phyloP scores from a whole-genome alignment of 2,113 vertebrate genomes.

The Zingel zingel region DNA sequence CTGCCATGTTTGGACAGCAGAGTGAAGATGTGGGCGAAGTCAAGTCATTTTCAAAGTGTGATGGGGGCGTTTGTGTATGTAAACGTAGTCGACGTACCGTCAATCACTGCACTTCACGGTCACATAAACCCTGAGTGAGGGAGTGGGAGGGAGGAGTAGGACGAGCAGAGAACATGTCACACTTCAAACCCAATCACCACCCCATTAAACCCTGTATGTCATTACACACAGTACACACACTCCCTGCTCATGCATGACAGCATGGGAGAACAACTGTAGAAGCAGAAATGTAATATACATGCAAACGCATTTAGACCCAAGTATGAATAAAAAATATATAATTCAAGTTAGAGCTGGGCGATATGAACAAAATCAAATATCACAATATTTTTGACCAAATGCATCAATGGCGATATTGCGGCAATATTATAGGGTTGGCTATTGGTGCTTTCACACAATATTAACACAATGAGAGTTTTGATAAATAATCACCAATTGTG shows the following conservation, averaged over 20 bases:
- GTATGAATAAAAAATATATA: neutral
- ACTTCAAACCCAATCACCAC: constrained; percentile 46
- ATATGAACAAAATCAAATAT: no score
- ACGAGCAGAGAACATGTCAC: constrained; percentile 27
- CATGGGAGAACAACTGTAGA: neutral
- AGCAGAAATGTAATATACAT: neutral
- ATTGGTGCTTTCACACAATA: no score
- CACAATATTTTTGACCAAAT: no score
- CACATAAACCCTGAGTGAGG: constrained; percentile 27
- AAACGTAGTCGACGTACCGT: neutral
- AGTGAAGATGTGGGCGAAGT: constrained; percentile 30
- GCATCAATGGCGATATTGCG: no score
- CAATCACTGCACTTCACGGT: constrained; percentile 47
- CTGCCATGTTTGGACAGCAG: neutral
- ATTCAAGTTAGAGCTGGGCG: no score
- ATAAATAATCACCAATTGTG: neutral
- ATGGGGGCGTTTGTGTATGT: neutral
- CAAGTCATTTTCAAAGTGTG: constrained; percentile 11
- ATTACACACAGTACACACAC: constrained; percentile 17
- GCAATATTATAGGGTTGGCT: no score
- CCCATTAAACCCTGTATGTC: constrained; percentile 25
- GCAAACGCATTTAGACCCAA: neutral
- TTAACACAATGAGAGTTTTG: neutral
- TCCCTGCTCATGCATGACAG: neutral
- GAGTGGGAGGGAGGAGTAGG: neutral